A percentile compares a stretch with the other conserved stretches of the same genome.
Conservation (phyloP, 2,888 invertebrate species). For the Metellina segmentata region DNA sequence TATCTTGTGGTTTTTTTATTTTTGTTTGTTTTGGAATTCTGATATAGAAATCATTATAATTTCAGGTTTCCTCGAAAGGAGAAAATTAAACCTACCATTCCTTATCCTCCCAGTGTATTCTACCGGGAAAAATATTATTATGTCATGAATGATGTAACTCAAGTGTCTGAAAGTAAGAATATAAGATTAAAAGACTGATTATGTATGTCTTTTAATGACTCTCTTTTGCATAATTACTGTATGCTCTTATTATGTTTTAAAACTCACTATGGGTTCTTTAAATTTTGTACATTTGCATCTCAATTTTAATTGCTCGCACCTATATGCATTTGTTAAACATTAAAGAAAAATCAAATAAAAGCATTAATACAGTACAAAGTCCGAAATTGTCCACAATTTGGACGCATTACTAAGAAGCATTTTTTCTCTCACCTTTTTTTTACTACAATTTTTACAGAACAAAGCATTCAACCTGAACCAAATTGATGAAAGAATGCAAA, state of each 20-base stretch:
- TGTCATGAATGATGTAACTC: slow-evolving; percentile 46
- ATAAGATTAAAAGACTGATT: background rate
- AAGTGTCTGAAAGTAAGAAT: slow-evolving; percentile 65
- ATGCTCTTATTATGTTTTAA: background rate
- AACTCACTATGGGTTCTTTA: background rate
- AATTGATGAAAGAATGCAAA: too few relatives aligned
- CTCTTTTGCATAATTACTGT: background rate
- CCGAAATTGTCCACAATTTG: too few relatives aligned
- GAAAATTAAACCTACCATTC: background rate
- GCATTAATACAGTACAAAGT: too few relatives aligned
- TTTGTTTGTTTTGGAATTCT: background rate
- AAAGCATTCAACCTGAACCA: too few relatives aligned
- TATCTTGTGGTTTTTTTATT: too few relatives aligned
- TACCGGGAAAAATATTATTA: slow-evolving; percentile 39
- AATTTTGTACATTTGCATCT: background rate
- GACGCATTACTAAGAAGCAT: too few relatives aligned
- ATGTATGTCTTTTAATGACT: background rate
- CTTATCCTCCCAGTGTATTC: slow-evolving; percentile 56
- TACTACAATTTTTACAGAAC: too few relatives aligned
- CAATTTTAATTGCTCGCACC: background rate
- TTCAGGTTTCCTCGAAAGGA: slow-evolving; percentile 29
- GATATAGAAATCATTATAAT: background rate
- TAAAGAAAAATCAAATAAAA: too few relatives aligned
- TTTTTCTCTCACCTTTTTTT: too few relatives aligned
- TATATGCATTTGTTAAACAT: background rate